Evolutionary conservation across 1,140 invertebrate genomes (phyloP).

Genomic region (Heliconius hewitsoni): DNA sequence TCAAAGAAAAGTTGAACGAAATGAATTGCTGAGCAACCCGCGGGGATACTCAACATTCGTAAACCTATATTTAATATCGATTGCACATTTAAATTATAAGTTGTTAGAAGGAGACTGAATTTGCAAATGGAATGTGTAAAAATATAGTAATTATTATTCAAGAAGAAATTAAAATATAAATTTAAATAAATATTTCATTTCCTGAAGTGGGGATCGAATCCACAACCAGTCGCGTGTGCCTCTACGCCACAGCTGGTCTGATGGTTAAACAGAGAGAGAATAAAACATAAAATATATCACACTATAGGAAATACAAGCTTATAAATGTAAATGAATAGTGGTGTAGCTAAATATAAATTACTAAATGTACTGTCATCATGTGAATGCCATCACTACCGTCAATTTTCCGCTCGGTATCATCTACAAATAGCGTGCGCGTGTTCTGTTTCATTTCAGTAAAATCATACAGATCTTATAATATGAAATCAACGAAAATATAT

Average conservation of each 20-base stretch:
- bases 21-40: constrained; percentile 48
- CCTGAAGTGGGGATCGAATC: too few species aligned
- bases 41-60: constrained; percentile 1
- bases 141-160: too few species aligned
- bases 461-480: background rate
- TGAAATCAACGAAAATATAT: background rate
- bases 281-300: background rate
- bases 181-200: too few species aligned
- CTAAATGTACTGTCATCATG: constrained; percentile 63
- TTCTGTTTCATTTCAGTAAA: background rate
- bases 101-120: too few species aligned
- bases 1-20: constrained; percentile 52
- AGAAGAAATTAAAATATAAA: too few species aligned
- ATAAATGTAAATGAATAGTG: constrained; percentile 48
- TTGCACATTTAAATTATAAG: background rate
- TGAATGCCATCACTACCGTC: constrained; percentile 48
- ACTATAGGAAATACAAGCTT: background rate
- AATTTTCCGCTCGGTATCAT: constrained; percentile 21
- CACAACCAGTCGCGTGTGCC: too few species aligned
- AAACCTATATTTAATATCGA: constrained; percentile 16
- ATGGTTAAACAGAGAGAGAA: background rate
- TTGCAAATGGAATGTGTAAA: too few species aligned
- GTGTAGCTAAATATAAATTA: constrained; percentile 55
- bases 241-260: too few species aligned
- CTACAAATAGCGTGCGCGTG: constrained; percentile 7